Evolutionary conservation across 1,140 invertebrate species (phyloP).

Genomic region (Ectropis grisescens): DNA sequence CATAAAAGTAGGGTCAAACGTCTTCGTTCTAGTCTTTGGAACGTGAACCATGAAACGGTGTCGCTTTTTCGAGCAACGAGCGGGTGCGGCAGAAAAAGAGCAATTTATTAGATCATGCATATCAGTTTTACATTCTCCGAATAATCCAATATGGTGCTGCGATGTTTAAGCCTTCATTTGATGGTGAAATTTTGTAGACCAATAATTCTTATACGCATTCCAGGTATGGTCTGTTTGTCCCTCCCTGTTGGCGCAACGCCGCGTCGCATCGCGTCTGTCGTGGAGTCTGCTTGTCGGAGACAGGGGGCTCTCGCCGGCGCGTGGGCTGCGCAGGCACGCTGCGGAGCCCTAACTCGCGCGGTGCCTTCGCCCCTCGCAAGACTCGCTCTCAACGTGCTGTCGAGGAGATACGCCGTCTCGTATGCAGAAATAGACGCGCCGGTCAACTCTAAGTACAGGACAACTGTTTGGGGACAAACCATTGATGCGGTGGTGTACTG

Average conservation of each 20-base stretch:
- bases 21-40: too few species aligned
- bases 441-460: conserved; percentile 40
- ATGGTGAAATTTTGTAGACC: too few species aligned
- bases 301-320: conserved; percentile 79
- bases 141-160: too few species aligned
- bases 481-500: conserved; percentile 80
- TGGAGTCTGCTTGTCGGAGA: conserved; percentile 71
- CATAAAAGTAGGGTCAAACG: too few species aligned
- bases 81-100: too few species aligned
- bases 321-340: conserved; percentile 77
- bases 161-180: too few species aligned
- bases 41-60: too few species aligned
- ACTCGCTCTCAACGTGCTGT: conserved; percentile 78
- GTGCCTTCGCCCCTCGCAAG: conserved; percentile 77
- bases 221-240: conserved; percentile 72
- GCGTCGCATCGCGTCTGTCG: conserved; percentile 70
- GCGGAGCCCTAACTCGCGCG: conserved; percentile 75
- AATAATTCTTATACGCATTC: too few species aligned
- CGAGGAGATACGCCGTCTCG: conserved; percentile 79
- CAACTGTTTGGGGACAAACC: conserved; percentile 77
- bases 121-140: too few species aligned
- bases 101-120: too few species aligned
- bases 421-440: conserved; percentile 78
- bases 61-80: too few species aligned
- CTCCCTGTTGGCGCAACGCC: conserved; percentile 68